Conservation (phyloP, 2,113 vertebrate species). For the Neomonachus schauinslandi region DNA sequence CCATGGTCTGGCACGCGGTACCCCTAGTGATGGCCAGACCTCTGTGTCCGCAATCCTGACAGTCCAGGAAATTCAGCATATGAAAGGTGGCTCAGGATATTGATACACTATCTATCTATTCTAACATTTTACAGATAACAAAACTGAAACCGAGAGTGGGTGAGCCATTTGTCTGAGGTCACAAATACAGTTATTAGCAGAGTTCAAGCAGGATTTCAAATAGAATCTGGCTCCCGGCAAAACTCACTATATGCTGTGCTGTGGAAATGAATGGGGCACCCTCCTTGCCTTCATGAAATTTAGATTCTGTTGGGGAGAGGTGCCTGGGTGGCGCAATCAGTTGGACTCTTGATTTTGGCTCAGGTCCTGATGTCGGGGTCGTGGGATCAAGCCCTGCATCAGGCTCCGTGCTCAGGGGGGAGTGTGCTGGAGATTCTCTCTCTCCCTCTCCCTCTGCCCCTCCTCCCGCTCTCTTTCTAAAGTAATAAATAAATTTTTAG, state of each 20-base stretch:
- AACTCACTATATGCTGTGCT: rapidly evolving
- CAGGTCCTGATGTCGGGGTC: background rate
- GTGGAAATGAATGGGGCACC: background rate
- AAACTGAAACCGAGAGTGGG: background rate
- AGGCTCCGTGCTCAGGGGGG: background rate
- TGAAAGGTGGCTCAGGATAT: background rate
- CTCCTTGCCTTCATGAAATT: background rate
- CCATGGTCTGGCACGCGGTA: background rate
- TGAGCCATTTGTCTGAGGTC: background rate
- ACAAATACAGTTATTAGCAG: background rate
- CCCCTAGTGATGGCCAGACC: background rate
- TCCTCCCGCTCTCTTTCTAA: background rate
- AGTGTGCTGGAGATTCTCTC: background rate
- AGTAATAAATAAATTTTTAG: background rate
- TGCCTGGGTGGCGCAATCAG: background rate
- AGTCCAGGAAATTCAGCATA: background rate
- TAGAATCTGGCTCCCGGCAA: background rate
- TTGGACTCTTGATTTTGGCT: background rate
- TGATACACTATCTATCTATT: background rate
- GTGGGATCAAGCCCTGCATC: background rate
- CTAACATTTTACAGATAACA: background rate
- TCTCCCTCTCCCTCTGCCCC: background rate
- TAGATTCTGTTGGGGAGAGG: background rate
- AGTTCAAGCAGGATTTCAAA: background rate
- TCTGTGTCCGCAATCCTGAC: background rate